phyloP scores from a whole-genome alignment of 1,140 invertebrate species.

The Philotrypesis tridentata region DNA sequence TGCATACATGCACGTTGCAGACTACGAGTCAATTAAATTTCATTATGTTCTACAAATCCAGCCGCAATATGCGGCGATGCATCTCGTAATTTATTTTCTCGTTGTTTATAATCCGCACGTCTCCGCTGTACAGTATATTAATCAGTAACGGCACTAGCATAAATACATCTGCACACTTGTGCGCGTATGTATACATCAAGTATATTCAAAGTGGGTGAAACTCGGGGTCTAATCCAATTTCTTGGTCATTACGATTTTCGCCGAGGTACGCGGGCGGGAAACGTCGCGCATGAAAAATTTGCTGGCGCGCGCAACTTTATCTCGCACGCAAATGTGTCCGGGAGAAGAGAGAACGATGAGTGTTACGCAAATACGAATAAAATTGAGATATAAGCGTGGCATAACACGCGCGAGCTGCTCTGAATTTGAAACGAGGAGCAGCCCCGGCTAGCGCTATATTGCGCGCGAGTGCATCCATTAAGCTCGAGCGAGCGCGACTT shows the following conservation, averaged over 20 bases:
- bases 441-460: background rate
- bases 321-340: background rate
- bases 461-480: background rate
- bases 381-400: background rate
- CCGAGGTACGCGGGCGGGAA: background rate
- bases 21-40: background rate
- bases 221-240: background rate
- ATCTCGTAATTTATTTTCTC: background rate
- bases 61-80: background rate
- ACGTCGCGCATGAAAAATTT: background rate
- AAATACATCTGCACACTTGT: too few relatives aligned
- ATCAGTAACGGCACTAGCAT: too few relatives aligned
- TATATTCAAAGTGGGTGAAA: background rate
- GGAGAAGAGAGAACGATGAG: background rate
- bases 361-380: conserved; percentile 27
- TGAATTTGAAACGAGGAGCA: conserved; percentile 16
- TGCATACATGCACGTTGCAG: background rate
- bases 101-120: background rate
- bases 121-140: too few relatives aligned
- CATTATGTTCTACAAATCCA: background rate
- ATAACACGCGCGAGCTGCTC: background rate
- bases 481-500: background rate
- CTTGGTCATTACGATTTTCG: background rate
- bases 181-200: background rate
- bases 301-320: background rate